Conservation (phyloP, 2,888 invertebrate genomes). For the Troides aeacus region DNA sequence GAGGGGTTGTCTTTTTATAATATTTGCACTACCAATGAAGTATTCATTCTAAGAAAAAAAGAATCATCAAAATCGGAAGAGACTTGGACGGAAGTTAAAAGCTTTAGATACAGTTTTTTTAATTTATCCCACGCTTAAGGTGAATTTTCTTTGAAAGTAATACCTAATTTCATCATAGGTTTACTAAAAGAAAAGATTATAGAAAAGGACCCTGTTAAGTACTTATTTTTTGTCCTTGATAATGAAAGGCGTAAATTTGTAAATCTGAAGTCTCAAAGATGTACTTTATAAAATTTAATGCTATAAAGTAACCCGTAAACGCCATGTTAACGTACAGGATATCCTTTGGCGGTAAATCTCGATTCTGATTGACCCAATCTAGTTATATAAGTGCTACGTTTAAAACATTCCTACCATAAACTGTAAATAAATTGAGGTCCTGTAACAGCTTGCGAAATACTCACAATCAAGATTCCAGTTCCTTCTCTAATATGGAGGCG, state of each 20-base stretch:
- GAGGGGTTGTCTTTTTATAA: too few relatives aligned
- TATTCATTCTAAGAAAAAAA: too few relatives aligned
- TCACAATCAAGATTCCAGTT: constrained; percentile 16
- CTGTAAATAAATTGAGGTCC: constrained; percentile 4
- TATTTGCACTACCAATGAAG: too few relatives aligned
- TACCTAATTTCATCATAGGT: too few relatives aligned
- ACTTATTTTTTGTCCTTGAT: too few relatives aligned
- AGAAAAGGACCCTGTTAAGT: too few relatives aligned
- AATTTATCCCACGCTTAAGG: not conserved
- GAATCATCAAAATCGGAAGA: too few relatives aligned
- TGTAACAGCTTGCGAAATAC: constrained; percentile 17
- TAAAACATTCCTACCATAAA: constrained; percentile 13
- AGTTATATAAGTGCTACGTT: constrained; percentile 7
- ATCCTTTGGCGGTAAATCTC: constrained; percentile 16
- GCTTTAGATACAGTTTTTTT: not conserved
- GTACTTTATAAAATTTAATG: too few relatives aligned
- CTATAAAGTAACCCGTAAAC: not conserved
- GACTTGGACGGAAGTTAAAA: too few relatives aligned
- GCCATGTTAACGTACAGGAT: not conserved
- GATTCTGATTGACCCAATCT: constrained; percentile 9
- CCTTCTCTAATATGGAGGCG: constrained; percentile 8
- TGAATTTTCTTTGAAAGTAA: not conserved
- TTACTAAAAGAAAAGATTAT: not conserved
- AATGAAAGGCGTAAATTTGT: too few relatives aligned
- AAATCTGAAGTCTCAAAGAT: too few relatives aligned